A percentile compares a stretch with the other conserved stretches of the same genome.
These are phyloP conservation scores for Acronicta leporina DNA, from an alignment of 2,888 invertebrate genomes.

Conservation along the genomic window DNA sequence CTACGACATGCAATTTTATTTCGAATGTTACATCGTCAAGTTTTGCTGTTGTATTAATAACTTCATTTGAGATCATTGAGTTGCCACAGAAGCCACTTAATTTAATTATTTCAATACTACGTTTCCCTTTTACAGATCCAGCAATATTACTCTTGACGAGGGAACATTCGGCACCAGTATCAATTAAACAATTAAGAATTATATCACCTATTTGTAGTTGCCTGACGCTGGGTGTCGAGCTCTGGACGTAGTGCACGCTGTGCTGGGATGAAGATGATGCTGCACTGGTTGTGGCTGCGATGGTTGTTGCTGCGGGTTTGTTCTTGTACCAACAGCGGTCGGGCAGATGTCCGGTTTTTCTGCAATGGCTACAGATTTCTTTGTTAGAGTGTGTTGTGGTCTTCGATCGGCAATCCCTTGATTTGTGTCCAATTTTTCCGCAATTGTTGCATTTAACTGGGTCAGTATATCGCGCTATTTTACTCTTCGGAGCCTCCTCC, in stretches of 20 bases:
- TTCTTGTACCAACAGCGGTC: not conserved
- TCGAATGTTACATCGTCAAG: conserved; percentile 1
- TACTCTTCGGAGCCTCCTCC: no score
- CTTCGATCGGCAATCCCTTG: not conserved
- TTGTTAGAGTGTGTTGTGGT: no score
- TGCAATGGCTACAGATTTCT: not conserved
- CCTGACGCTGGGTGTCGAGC: no score
- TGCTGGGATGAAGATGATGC: no score
- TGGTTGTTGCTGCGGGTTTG: no score
- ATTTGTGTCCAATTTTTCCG: not conserved
- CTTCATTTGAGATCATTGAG: not conserved
- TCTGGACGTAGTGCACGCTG: no score
- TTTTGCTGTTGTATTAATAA: not conserved
- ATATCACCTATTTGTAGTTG: conserved; percentile 6
- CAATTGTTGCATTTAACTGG: not conserved
- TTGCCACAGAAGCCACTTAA: not conserved
- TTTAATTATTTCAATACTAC: not conserved
- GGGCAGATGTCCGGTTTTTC: not conserved
- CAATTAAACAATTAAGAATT: conserved; percentile 5
- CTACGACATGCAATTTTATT: conserved; percentile 2
- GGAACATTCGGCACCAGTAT: conserved; percentile 5
- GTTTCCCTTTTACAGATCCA: conserved; percentile 1
- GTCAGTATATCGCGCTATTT: no score
- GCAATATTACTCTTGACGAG: not conserved
- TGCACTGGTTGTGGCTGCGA: no score